Conservation (phyloP, 2,113 vertebrate genomes). For the Anoplopoma fimbria region DNA sequence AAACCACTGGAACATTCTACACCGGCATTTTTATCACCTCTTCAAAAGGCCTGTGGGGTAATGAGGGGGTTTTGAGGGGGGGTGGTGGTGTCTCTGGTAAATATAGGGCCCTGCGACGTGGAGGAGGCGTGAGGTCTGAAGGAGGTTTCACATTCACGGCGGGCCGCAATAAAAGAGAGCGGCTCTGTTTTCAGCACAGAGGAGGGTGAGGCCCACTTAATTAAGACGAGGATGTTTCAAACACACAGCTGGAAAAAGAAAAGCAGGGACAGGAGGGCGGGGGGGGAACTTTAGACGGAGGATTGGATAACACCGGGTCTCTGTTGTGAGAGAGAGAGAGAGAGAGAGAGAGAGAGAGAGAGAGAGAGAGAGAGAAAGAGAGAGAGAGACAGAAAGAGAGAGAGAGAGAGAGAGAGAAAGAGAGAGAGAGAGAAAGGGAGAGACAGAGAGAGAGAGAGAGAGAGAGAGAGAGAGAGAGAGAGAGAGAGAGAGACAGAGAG, state of each 20-base stretch:
- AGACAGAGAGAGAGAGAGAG: no score
- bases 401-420: not conserved
- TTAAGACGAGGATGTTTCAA: constrained; percentile 72
- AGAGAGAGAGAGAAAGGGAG: not conserved
- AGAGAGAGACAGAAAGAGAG: no score
- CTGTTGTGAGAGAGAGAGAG: constrained; percentile 18
- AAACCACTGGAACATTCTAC: constrained; percentile 69
- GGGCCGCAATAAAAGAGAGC: constrained; percentile 69
- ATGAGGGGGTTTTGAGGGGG: constrained; percentile 52
- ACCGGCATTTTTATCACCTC: constrained; percentile 72
- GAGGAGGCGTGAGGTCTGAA: constrained; percentile 59
- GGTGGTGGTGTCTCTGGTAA: constrained; percentile 49
- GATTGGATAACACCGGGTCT: constrained; percentile 34
- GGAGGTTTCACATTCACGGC: constrained; percentile 65
- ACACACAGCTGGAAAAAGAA: constrained; percentile 61
- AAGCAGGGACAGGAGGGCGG: not conserved
- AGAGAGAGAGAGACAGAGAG: no score
- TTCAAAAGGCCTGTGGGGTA: constrained; percentile 64
- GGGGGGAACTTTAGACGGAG: constrained; percentile 29
- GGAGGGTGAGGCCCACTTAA: constrained; percentile 74
- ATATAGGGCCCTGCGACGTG: constrained; percentile 61
- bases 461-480: no score
- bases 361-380: not conserved
- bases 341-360: not conserved
- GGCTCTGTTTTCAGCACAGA: constrained; percentile 52